phyloP scores from a whole-genome alignment of 1,140 invertebrate species.

The Drosophila teissieri region DNA sequence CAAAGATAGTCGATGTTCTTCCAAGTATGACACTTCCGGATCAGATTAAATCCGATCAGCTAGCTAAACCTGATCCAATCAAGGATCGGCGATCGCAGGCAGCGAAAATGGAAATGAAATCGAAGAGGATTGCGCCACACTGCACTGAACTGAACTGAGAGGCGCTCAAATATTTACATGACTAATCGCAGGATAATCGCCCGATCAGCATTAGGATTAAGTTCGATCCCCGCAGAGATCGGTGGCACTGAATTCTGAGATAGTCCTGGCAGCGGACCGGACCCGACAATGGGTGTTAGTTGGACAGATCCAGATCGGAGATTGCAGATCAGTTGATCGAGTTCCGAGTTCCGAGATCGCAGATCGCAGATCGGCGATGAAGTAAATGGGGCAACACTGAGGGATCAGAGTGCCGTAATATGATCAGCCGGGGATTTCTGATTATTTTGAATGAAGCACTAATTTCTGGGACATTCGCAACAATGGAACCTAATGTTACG shows the following conservation, averaged over 20 bases:
- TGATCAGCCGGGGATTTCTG: constrained; percentile 29
- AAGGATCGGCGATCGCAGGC: constrained; percentile 25
- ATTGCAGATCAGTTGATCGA: constrained; percentile 17
- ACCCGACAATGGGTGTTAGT: constrained; percentile 44
- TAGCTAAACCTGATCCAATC: constrained; percentile 41
- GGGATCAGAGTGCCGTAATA: constrained; percentile 23
- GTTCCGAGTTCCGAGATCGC: constrained; percentile 7
- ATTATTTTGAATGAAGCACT: constrained; percentile 24
- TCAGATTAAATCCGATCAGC: constrained; percentile 22
- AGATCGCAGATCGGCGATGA: not conserved
- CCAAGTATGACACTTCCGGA: constrained; percentile 36
- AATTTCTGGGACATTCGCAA: constrained; percentile 23
- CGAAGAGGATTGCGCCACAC: constrained; percentile 34
- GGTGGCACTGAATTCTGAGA: constrained; percentile 25
- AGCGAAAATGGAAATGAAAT: constrained; percentile 22
- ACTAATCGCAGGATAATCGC: constrained; percentile 49
- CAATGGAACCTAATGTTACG: not conserved
- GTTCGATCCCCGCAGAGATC: constrained; percentile 15
- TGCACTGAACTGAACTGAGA: too few species aligned
- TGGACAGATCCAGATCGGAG: constrained; percentile 24
- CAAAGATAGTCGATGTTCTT: not conserved
- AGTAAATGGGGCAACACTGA: constrained; percentile 11
- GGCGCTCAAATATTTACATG: constrained; percentile 45
- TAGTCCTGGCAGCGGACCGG: not conserved
- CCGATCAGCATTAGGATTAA: constrained; percentile 47